Base-by-base conservation (phyloP, 2,797 vertebrate genomes). In the Sebastolobus alascanus region DNA sequence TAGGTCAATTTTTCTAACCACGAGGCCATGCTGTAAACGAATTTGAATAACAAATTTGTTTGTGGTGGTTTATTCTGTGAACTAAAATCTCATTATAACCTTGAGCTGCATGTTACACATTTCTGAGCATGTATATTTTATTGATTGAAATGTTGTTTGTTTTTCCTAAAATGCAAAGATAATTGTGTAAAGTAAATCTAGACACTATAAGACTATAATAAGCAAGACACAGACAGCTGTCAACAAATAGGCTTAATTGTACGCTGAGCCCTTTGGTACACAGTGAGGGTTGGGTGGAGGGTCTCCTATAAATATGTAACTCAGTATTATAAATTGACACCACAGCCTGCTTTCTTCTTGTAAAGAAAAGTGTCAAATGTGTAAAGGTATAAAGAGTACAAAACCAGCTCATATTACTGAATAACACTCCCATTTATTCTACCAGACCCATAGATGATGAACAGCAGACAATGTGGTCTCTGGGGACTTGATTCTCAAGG, bases 201-300 rank as follows among this genome's bases (percentile, higher is more conserved):
- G 67, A 66, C 4, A 9, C 55, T n/a, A 64, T 59, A 83, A 68
- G 77, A 78, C 63, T 77, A 16, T 80, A 78, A 87, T 83, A 84
- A 89, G 71, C 33, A 70, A 84, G 75, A 78, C 69, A 81, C 84
- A 91, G 88, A 80, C 87, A 91, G 88, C 81, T 92, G 86, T 84
- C 78, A 70, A 52, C 58, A 88, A 88, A 90, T 77, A 88, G 79
- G 85, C 84, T 93, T 89, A 90, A 46, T 33, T 67, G 35, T 60
- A 84, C 43, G 52, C 71, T 84, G 68, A 85, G 84, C 35, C 46
- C 50, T 70, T 68, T 77, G 73, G 38, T 70, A 54, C 43, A 79
- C 70, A 71, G 63, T 73, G 8, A 35, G 68, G 58, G 12, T n/a
- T 43, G 40, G 22, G 64, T 10, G 64, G 38, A 12, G 11, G 22